Percentiles rank a stretch among this genome's conserved stretches.
Evolutionary conservation across 2,888 invertebrate species (phyloP).

Genomic region (Drosophila basisetae): DNA sequence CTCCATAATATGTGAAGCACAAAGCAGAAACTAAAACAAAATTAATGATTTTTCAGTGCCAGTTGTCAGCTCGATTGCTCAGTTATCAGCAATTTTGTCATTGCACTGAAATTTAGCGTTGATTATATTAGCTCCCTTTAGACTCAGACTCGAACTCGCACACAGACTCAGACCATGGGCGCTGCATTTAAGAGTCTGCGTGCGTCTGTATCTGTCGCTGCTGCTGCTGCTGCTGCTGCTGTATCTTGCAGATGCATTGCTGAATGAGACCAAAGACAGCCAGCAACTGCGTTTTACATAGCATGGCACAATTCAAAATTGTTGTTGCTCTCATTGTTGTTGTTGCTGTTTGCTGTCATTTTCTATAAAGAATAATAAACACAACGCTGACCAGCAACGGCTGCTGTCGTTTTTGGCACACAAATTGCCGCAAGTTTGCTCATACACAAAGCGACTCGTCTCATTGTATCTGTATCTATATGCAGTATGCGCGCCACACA

Average conservation of each 20-base stretch:
- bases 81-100: slow-evolving; percentile 79
- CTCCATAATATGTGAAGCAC: slow-evolving; percentile 6
- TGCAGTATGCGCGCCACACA: slow-evolving; percentile 23
- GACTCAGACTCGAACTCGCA: not conserved
- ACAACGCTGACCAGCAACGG: slow-evolving; percentile 35
- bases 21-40: slow-evolving; percentile 54
- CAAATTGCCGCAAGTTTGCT: slow-evolving; percentile 27
- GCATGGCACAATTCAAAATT: slow-evolving; percentile 27
- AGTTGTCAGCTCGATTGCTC: slow-evolving; percentile 34
- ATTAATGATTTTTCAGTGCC: slow-evolving; percentile 68
- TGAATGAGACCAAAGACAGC: slow-evolving; percentile 41
- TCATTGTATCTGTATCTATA: slow-evolving; percentile 42
- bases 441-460: slow-evolving; percentile 44
- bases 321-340: slow-evolving; percentile 22
- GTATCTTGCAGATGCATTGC: slow-evolving; percentile 73
- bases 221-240: slow-evolving; percentile 22
- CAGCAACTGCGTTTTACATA: slow-evolving; percentile 32
- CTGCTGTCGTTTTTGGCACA: slow-evolving; percentile 63
- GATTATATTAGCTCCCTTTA: slow-evolving; percentile 55
- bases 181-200: slow-evolving; percentile 30
- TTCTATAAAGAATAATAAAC: slow-evolving; percentile 61
- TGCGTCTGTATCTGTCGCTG: slow-evolving; percentile 19
- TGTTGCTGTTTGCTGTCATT: slow-evolving; percentile 55
- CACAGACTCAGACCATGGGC: slow-evolving; percentile 9
- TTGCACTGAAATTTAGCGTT: slow-evolving; percentile 72